phyloP scores from a whole-genome alignment of 2,113 vertebrate species.

The Dipodomys merriami region DNA sequence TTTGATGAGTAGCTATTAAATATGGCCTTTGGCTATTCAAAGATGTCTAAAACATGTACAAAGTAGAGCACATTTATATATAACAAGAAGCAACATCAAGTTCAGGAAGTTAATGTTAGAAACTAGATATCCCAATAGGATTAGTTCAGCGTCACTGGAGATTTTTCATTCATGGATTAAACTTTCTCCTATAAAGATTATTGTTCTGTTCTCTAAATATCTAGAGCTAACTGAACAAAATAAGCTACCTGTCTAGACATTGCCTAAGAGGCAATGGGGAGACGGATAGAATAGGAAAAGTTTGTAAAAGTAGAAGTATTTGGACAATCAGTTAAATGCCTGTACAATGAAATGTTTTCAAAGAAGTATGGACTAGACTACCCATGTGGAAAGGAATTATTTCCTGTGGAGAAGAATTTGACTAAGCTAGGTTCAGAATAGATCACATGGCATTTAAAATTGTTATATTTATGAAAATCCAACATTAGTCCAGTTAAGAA shows the following conservation, averaged over 20 bases:
- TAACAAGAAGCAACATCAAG: background rate
- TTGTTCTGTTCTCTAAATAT: constrained; percentile 59
- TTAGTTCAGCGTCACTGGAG: constrained; percentile 4
- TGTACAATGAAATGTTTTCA: constrained; percentile 67
- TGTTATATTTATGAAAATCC: background rate
- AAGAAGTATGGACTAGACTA: constrained; percentile 8
- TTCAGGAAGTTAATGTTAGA: constrained; percentile 31
- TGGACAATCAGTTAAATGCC: constrained; percentile 71
- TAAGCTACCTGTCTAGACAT: constrained; percentile 82
- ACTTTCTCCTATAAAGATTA: constrained; percentile 52
- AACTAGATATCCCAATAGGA: constrained; percentile 5
- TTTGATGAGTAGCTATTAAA: constrained; percentile 59
- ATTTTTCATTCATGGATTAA: constrained; percentile 53
- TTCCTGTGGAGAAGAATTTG: background rate
- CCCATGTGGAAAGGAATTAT: no score
- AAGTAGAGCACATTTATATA: constrained; percentile 16
- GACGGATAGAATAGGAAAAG: background rate
- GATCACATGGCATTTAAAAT: background rate
- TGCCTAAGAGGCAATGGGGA: constrained; percentile 78
- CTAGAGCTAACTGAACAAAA: constrained; percentile 58
- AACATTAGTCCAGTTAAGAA: background rate
- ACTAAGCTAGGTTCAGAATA: constrained; percentile 7
- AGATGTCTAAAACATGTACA: constrained; percentile 50
- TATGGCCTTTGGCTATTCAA: constrained; percentile 31
- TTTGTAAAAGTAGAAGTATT: constrained; percentile 71